Evolutionary conservation across 2,113 vertebrate genomes (phyloP).

Genomic region (Corapipo altera): DNA sequence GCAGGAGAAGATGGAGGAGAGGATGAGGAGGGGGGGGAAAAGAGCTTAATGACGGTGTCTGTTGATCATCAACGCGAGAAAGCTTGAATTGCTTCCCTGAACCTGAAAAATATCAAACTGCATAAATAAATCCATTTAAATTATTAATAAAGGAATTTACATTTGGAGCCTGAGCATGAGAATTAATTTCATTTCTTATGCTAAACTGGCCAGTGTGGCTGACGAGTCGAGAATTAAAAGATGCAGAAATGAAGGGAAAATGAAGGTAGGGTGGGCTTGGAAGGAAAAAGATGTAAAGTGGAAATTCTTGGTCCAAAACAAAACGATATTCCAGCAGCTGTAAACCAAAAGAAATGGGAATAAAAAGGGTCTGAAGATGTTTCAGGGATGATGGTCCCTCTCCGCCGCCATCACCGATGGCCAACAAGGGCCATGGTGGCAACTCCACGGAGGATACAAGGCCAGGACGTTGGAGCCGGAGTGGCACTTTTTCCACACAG

Average conservation of each 20-base stretch:
- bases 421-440: accelerated
- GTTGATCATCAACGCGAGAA: slow-evolving; percentile 53
- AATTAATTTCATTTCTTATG: slow-evolving; percentile 75
- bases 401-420: accelerated
- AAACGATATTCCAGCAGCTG: background rate
- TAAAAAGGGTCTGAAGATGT: background rate
- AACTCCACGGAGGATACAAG: accelerated
- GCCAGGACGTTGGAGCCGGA: accelerated
- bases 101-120: slow-evolving; percentile 77
- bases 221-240: slow-evolving; percentile 2
- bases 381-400: background rate
- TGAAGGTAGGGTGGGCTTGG: background rate
- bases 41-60: slow-evolving; percentile 3
- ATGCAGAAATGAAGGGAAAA: background rate
- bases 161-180: slow-evolving; percentile 65
- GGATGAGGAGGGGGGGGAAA: background rate
- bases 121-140: slow-evolving; percentile 77
- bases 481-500: accelerated
- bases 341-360: background rate
- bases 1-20: background rate
- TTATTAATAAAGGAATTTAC: slow-evolving; percentile 78
- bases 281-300: background rate
- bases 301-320: background rate
- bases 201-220: slow-evolving; percentile 51
- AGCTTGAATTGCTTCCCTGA: slow-evolving; percentile 74